These are phyloP conservation scores for Zaprionus gabonicus DNA, from an alignment of 1,140 invertebrate species.

Conservation along the genomic window DNA sequence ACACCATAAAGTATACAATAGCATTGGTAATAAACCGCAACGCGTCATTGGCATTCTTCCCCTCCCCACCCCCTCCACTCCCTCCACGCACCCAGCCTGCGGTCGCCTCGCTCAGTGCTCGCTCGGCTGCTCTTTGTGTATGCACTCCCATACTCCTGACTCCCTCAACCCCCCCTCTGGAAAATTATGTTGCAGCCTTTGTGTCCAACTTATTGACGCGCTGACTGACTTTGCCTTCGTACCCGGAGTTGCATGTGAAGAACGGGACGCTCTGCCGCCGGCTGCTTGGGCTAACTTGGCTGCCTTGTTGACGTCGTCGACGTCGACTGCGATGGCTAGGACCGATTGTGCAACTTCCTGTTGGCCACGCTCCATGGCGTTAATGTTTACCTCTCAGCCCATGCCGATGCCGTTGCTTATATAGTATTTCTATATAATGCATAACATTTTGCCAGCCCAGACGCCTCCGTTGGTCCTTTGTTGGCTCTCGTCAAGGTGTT, in stretches of 20 bases:
- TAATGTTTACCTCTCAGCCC: slow-evolving; percentile 53
- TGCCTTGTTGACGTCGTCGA: neutral
- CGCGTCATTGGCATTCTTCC: slow-evolving; percentile 61
- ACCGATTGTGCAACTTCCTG: slow-evolving; percentile 58
- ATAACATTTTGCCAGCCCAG: slow-evolving; percentile 53
- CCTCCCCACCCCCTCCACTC: neutral
- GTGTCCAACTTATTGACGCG: slow-evolving; percentile 64
- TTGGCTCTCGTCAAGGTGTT: slow-evolving; percentile 55
- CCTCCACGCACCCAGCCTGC: neutral
- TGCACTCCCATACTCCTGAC: slow-evolving; percentile 1
- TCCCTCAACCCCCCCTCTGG: neutral
- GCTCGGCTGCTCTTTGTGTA: slow-evolving; percentile 47
- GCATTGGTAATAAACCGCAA: slow-evolving; percentile 73
- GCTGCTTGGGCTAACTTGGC: slow-evolving; percentile 38
- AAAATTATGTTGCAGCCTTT: slow-evolving; percentile 62
- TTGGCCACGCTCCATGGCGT: slow-evolving; percentile 56
- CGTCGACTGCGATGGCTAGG: slow-evolving; percentile 29
- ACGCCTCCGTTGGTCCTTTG: slow-evolving; percentile 42
- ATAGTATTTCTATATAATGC: slow-evolving; percentile 58
- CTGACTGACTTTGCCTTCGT: slow-evolving; percentile 52
- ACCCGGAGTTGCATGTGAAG: slow-evolving; percentile 38
- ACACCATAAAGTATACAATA: slow-evolving; percentile 71
- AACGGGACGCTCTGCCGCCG: slow-evolving; percentile 25
- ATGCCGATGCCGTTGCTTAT: neutral
- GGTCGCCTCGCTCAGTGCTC: slow-evolving; percentile 29